These are phyloP conservation scores for Caranx ignobilis DNA, from an alignment of 2,113 vertebrate genomes.

Conservation along the genomic window DNA sequence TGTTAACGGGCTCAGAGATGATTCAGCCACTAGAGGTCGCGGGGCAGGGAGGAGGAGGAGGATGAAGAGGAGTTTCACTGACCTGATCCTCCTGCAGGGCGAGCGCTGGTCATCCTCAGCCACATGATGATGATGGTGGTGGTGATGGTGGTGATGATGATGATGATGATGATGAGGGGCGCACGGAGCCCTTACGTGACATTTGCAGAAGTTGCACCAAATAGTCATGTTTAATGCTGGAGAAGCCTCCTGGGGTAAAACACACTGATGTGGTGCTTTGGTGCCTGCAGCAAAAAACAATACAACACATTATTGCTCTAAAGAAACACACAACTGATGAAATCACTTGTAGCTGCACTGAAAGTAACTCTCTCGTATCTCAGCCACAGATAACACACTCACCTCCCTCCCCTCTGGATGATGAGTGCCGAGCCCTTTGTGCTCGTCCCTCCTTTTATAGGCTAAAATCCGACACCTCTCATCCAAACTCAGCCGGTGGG, in stretches of 20 bases:
- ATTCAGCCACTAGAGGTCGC: conserved; percentile 46
- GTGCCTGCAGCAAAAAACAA: neutral
- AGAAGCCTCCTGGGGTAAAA: conserved; percentile 11
- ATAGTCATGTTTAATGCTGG: conserved; percentile 77
- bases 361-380: neutral
- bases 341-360: neutral
- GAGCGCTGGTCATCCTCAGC: conserved; percentile 34
- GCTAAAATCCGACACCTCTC: conserved; percentile 67
- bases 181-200: conserved; percentile 66
- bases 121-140: neutral
- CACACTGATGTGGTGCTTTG: neutral
- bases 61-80: conserved; percentile 34
- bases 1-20: neutral
- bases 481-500: conserved; percentile 49
- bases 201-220: conserved; percentile 83
- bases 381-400: too few species aligned
- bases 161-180: conserved; percentile 33
- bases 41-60: conserved; percentile 8
- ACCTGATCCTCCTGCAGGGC: conserved; percentile 81
- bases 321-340: neutral
- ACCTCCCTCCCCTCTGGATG: conserved; percentile 60
- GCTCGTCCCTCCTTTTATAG: conserved; percentile 82
- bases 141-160: too few species aligned
- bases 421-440: conserved; percentile 57
- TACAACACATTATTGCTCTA: neutral